Evolutionary conservation across 2,113 vertebrate species (phyloP), one percentile per base, ranked within the genome.

Genomic region (Cavia aperea): DNA sequence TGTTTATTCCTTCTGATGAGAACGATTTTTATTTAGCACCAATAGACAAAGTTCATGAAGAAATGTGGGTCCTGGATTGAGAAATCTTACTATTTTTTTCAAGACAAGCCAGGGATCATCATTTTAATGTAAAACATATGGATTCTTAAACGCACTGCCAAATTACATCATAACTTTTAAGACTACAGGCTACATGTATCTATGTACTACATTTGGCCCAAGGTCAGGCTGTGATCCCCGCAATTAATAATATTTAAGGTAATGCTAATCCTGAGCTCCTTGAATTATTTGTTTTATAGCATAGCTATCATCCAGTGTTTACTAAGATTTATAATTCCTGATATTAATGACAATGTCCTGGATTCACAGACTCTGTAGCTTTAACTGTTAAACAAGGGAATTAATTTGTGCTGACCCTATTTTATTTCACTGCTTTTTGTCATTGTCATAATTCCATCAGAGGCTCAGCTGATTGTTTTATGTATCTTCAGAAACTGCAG

Each of bases 391-490:
- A 58, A 33, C 31, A n/a, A n/a, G 29, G 23, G 15, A 46, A 68
- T 82, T 39, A 65, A 21, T 93, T 86, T 68, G 23, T 75, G 21
- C 46, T 60, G 7, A n/a, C 5, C 39, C 13, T 54, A 21, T 56
- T 90, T 88, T 81, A 54, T 87, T 81, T 94, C 26, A 49, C 43
- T 39, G 62, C n/a, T 70, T 81, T 51, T 73, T 58, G 70, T 70
- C 81, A 58, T 79, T 13, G 36, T 83, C 36, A 23, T 72, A 49
- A n/a, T 62, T 75, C 56, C 81, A 78, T 81, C 54, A 63, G 63
- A 92, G 49, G 14, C 12, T 90, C 75, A 89, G 72, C 33, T 54
- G 68, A 75, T 78, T 78, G 75, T 82, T 93, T 93, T 49, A 81
- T 79, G 31, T 92, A 70, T 56, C 68, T 75, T 86, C 21, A 15